Base-by-base conservation (phyloP, 1,140 invertebrate genomes). In the Hestina assimilis region DNA sequence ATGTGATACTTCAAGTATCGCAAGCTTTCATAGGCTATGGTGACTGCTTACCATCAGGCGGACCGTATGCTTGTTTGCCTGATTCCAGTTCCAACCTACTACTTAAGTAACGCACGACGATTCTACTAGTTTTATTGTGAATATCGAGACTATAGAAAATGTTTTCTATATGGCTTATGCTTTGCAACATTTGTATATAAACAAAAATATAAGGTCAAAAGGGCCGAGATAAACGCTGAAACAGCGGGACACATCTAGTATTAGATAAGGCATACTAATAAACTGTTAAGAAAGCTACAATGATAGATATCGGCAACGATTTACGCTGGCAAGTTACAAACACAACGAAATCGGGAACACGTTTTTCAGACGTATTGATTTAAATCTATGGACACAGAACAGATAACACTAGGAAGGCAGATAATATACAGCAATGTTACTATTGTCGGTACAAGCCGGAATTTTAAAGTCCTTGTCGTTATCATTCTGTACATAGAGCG, bases 391-490 rank as follows among this genome's bases (percentile, higher is more conserved):
- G 15, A 19, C 35, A 29, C 11, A 4, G 24, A 38, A 38, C 35
- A 54, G 51, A 54, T 54, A 54, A 54, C 17, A 43, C 26, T 58
- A 31, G 54, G 14, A 23, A 29, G 38, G 45, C 12, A 6, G 19
- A 48, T 57, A 57, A 31, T 41, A 28, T 28, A 20, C 12, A 41
- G 23, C 45, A 24, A 21, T 54, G 31, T 45, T 57, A 40, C 43
- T 20, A 33, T 33, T 57, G 50, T 20, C 12, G 41, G 35, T 59
- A 48, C 51, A 60, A 66, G 40, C 58, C 50, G 59, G 59, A 65
- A 70, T 70, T 60, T 57, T 50, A 63, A 50, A 66, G 64, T 66
- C 52, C 52, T 69, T 53, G 63, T 23, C 29, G 46, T 66, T 66
- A 69, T 72, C 63, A 60, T 40, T 63, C 26, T 63, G 51, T 56